Base-by-base conservation (phyloP, 2,888 invertebrate genomes). In the Meiosimyza platycephala region DNA sequence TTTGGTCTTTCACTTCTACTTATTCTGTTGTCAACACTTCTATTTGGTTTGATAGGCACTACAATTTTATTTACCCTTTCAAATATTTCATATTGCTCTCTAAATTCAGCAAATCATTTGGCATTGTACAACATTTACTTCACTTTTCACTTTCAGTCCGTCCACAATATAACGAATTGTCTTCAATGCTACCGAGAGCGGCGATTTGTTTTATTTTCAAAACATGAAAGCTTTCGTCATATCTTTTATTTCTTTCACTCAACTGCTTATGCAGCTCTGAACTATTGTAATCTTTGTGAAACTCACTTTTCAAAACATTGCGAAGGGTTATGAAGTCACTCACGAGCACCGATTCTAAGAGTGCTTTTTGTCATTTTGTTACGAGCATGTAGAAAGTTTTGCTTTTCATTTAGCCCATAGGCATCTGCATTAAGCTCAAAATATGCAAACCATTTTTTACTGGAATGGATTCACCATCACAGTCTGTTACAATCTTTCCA, bases 321-420 rank as follows among this genome's bases (percentile, higher is more conserved):
- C 16, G 15, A 3, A 55, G n/a, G 3, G 16, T 11, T n/a, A 0
- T n/a, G 6, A 18, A 55, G 1, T 16, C 16, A 6, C 55, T 55
- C 55, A 55, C 3, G 5, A n/a, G 15, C 11, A 55, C n/a, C 6
- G 55, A 18, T n/a, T 55, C 55, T 11, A 55, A n/a, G 40, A 7
- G 74, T 74, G 11, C 71, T 75, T 15, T 73, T 71, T 40, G 55
- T 72, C 70, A 77, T 76, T 69, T 75, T 76, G 18, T 72, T 70
- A 2, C 77, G 63, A 0, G 74, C 74, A 16, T 76, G 72, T 13
- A 76, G 75, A 63, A 76, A 76, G 65, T 74, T 76, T 59, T 76
- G 76, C 28, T 72, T 75, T n/a, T 48, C 18, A 18, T 57, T 74
- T 11, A 75, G 22, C 12, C 57, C 67, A 62, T 76, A 75, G 6